A percentile compares a stretch with the other conserved stretches of the same genome.
Evolutionary conservation across 1,140 invertebrate genomes (phyloP).

Genomic region (Mactra quadrangularis): DNA sequence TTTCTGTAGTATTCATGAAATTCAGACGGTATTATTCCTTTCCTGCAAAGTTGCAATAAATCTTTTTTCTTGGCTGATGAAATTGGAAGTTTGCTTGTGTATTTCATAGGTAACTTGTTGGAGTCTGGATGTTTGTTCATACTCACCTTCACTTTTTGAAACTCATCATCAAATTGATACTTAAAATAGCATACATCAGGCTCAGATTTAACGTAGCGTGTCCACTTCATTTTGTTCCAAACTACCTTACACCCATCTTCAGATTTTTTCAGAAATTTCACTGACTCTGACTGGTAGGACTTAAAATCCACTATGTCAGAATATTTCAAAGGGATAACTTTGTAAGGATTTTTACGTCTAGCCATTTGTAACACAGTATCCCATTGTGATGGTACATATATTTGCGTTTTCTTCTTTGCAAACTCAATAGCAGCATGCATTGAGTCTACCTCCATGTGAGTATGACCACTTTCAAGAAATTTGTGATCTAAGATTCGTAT

Average conservation of each 20-base stretch:
- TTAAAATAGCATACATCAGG: constrained; percentile 14
- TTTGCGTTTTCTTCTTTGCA: constrained; percentile 7
- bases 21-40: constrained; percentile 3
- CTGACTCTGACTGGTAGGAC: neutral
- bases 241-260: neutral
- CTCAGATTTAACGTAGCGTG: neutral
- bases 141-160: neutral
- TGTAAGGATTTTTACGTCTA: constrained; percentile 33
- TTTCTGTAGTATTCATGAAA: constrained; percentile 43
- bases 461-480: constrained; percentile 39
- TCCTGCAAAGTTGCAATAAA: constrained; percentile 16
- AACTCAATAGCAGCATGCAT: constrained; percentile 20
- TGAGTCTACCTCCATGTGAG: constrained; percentile 30
- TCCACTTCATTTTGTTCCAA: constrained; percentile 20
- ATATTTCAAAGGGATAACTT: constrained; percentile 10
- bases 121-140: neutral
- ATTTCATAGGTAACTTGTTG: constrained; percentile 69
- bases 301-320: constrained; percentile 5
- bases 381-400: constrained; percentile 29
- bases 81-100: constrained; percentile 79
- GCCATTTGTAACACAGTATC: constrained; percentile 34
- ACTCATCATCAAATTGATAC: neutral
- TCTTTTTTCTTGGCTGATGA: constrained; percentile 42
- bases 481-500: constrained; percentile 32
- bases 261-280: neutral